Conservation (phyloP, 2,888 invertebrate genomes). For the Euplexia lucipara region DNA sequence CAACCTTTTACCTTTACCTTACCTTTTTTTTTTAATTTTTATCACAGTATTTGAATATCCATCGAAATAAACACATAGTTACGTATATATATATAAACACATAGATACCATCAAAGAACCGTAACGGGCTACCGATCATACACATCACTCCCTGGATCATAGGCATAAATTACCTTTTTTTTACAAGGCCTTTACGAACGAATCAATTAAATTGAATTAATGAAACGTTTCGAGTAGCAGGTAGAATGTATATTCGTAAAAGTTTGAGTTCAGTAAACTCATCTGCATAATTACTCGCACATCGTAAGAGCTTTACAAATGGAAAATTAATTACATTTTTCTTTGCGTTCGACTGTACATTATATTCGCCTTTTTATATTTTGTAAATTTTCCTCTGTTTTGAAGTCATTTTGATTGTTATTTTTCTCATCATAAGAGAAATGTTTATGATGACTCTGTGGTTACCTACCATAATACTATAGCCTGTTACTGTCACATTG, state of each 20-base stretch:
- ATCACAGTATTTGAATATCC: not conserved
- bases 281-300: conserved; percentile 57
- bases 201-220: conserved; percentile 58
- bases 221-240: conserved; percentile 32
- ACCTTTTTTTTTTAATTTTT: no score
- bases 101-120: conserved; percentile 34
- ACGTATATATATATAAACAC: no score
- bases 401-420: not conserved
- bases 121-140: conserved; percentile 31
- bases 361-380: conserved; percentile 17
- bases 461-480: no score
- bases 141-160: conserved; percentile 13
- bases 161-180: conserved; percentile 40
- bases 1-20: no score
- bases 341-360: conserved; percentile 24
- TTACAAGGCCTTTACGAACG: conserved; percentile 19
- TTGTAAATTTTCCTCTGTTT: conserved; percentile 5
- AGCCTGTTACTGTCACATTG: no score
- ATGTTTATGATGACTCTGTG: not conserved
- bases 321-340: conserved; percentile 59
- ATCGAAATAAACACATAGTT: conserved; percentile 5
- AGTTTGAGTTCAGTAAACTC: conserved; percentile 56
- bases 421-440: not conserved
- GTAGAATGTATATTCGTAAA: conserved; percentile 38
- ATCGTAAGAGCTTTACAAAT: conserved; percentile 51